Percentiles rank a stretch among this genome's conserved stretches.
phyloP scores from a whole-genome alignment of 2,888 invertebrate species.

The Glyphotaelius pellucidus region DNA sequence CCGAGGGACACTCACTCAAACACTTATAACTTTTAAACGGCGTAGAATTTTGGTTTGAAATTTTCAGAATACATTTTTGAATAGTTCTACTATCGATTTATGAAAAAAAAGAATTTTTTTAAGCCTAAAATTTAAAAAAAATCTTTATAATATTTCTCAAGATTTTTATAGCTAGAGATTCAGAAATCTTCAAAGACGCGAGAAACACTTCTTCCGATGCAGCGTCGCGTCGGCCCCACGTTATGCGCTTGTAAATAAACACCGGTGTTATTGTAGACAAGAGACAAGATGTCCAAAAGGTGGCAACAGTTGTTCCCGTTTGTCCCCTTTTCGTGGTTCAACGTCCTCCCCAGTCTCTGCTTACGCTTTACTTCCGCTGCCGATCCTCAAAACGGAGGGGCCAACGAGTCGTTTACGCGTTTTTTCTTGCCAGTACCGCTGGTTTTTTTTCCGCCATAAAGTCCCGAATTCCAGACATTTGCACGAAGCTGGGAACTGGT shows the following conservation, averaged over 20 bases:
- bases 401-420: neutral
- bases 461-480: slow-evolving; percentile 29
- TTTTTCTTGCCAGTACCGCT: neutral
- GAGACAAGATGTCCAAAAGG: slow-evolving; percentile 39
- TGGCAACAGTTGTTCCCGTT: slow-evolving; percentile 46
- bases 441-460: slow-evolving; percentile 29
- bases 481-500: slow-evolving; percentile 24
- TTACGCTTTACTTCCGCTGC: slow-evolving; percentile 41
- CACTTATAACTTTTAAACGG: too few relatives aligned
- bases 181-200: neutral
- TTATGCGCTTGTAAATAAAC: slow-evolving; percentile 14
- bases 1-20: too few relatives aligned
- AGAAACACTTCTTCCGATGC: neutral
- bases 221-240: slow-evolving; percentile 10
- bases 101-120: too few relatives aligned
- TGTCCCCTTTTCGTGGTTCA: slow-evolving; percentile 27
- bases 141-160: neutral
- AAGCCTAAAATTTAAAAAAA: neutral
- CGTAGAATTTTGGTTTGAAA: too few relatives aligned
- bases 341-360: slow-evolving; percentile 21
- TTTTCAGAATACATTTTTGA: too few relatives aligned
- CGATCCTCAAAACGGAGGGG: slow-evolving; percentile 9
- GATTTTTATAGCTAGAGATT: neutral
- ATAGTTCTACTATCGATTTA: too few relatives aligned
- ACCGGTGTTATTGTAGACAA: slow-evolving; percentile 44